phyloP scores from a whole-genome alignment of 2,113 vertebrate genomes.

The Proterorhinus semilunaris region DNA sequence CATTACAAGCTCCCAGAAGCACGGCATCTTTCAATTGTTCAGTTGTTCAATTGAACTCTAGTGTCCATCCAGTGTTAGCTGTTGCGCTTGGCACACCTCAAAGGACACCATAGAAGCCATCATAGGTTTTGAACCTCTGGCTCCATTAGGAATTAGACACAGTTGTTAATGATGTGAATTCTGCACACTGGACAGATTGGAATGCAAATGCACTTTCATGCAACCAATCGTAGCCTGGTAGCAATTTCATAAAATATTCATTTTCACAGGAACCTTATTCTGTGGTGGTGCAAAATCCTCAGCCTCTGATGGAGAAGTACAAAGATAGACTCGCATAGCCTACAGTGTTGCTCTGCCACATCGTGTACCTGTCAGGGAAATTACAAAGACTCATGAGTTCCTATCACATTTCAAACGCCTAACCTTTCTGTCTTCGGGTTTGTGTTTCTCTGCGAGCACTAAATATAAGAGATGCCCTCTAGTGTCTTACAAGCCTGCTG shows the following conservation, averaged over 20 bases:
- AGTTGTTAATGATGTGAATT: conserved; percentile 45
- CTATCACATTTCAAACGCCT: conserved; percentile 66
- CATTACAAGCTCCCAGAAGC: conserved; percentile 27
- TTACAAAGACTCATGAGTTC: conserved; percentile 64
- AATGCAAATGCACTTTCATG: conserved; percentile 69
- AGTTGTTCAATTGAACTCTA: conserved; percentile 7
- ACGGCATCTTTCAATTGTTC: conserved; percentile 13
- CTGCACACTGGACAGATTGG: conserved; percentile 69
- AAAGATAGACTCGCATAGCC: conserved; percentile 71
- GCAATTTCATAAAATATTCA: conserved; percentile 76
- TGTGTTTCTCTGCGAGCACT: conserved; percentile 68
- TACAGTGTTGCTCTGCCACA: conserved; percentile 70
- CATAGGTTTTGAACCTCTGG: conserved; percentile 26
- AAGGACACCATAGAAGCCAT: conserved; percentile 34
- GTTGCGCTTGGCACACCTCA: conserved; percentile 37
- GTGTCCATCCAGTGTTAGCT: conserved; percentile 54
- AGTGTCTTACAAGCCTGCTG: conserved; percentile 67
- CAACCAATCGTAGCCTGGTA: conserved; percentile 70
- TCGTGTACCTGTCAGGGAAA: conserved; percentile 73
- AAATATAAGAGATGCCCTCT: conserved; percentile 73
- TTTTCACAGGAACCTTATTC: conserved; percentile 70
- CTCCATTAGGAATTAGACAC: conserved; percentile 39
- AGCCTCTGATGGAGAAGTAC: conserved; percentile 66
- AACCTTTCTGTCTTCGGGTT: conserved; percentile 70
- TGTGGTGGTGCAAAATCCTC: conserved; percentile 68